Conservation (phyloP, 2,113 vertebrate genomes). For the Phainopepla nitens region DNA sequence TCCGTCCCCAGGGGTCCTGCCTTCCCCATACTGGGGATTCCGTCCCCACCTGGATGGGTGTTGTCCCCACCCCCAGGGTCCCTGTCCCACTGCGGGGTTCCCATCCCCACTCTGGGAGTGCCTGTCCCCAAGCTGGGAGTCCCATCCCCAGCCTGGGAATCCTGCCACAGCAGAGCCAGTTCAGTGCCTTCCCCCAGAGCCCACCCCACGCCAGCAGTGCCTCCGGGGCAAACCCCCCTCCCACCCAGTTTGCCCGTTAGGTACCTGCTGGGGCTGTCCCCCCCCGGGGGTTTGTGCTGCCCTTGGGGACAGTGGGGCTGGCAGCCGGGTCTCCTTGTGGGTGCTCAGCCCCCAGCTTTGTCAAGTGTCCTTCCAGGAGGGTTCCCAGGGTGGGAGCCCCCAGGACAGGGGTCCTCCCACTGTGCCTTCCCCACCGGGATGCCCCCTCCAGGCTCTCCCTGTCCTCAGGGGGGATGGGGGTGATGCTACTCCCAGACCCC, state of each 20-base stretch:
- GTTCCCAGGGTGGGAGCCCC: not conserved
- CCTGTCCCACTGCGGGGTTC: not conserved
- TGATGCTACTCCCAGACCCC: no score
- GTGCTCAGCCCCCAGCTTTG: not conserved
- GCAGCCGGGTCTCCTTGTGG: rapidly evolving
- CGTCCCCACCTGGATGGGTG: not conserved
- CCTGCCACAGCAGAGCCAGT: not conserved
- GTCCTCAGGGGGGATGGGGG: not conserved
- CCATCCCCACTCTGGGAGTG: not conserved
- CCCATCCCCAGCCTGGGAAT: not conserved
- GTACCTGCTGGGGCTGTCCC: not conserved
- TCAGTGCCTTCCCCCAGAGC: not conserved
- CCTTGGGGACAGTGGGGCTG: not conserved
- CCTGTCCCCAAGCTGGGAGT: not conserved
- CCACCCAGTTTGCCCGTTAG: not conserved
- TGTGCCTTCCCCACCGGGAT: not conserved
- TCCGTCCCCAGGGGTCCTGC: not conserved
- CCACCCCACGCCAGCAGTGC: not conserved
- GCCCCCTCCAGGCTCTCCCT: not conserved
- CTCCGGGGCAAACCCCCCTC: not conserved
- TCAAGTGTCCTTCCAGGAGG: not conserved
- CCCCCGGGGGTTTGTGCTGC: not conserved
- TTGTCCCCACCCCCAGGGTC: rapidly evolving
- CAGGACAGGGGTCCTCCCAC: not conserved
- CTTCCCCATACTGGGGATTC: not conserved